A percentile compares a stretch with the other conserved stretches of the same genome.
phyloP scores from a whole-genome alignment of 2,797 vertebrate species.

The Myiotriccus ornatus region DNA sequence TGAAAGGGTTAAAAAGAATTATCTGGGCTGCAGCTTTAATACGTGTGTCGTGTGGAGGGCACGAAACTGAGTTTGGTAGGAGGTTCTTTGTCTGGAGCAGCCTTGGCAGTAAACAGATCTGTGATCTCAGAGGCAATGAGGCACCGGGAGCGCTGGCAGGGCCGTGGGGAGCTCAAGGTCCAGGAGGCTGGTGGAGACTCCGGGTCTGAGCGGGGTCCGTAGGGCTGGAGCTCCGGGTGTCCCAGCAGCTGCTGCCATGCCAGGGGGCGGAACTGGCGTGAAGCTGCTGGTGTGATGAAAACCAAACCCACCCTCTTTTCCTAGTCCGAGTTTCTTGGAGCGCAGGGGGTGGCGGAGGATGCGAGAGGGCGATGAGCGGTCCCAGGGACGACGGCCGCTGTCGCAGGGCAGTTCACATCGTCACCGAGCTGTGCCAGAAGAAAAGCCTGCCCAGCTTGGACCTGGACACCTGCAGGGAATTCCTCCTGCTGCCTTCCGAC shows the following conservation, averaged over 20 bases:
- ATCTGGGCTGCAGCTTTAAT: slow-evolving; percentile 59
- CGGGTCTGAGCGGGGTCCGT: not conserved
- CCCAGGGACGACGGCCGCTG: slow-evolving; percentile 69
- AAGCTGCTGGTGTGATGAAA: not conserved
- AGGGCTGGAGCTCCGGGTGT: not conserved
- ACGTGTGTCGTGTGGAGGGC: slow-evolving; percentile 24
- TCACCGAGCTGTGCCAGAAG: slow-evolving; percentile 75
- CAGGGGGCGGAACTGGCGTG: not conserved
- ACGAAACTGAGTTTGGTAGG: slow-evolving; percentile 68
- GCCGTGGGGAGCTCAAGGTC: not conserved
- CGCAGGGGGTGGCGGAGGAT: slow-evolving; percentile 53
- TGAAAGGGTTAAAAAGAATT: slow-evolving; percentile 56
- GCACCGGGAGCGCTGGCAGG: not conserved
- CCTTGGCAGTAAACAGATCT: slow-evolving; percentile 61
- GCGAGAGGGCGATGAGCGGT: slow-evolving; percentile 72
- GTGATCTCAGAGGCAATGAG: slow-evolving; percentile 60
- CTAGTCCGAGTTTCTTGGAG: not conserved
- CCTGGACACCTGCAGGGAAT: slow-evolving; percentile 80
- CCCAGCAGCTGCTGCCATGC: not conserved
- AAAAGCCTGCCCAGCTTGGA: slow-evolving; percentile 76
- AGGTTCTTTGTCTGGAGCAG: slow-evolving; percentile 66
- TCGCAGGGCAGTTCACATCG: slow-evolving; percentile 75
- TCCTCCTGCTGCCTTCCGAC: slow-evolving; percentile 77
- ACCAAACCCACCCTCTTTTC: not conserved
- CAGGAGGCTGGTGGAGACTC: not conserved